Base-by-base conservation (phyloP, 2,797 vertebrate species). In the Strix occidentalis region DNA sequence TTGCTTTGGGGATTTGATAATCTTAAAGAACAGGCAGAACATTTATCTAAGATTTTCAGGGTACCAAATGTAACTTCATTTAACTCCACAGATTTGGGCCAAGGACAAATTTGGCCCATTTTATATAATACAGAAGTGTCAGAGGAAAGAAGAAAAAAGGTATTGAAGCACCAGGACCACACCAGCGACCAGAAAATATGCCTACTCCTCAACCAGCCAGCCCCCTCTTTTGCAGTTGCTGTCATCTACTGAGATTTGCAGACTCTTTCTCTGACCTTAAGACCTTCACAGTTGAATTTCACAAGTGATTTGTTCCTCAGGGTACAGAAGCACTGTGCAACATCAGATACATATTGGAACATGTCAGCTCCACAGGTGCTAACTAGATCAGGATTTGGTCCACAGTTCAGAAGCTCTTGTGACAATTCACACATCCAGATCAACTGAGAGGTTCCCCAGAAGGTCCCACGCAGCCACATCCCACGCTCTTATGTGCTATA, bases 381-480 rank as follows among this genome's bases (percentile, higher is more conserved):
- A 92, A 89, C 82, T 81, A 88, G 57, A 61, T 69, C 82, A 80
- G 84, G 53, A 89, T 89, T 87, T 85, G 58, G 82, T 78, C 93
- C 60, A 28, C 72, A 88, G 61, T 86, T 89, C 92, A 89, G 78
- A 56, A 69, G 65, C 81, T 89, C 68, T 45, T 69, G 45, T 72
- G 87, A 83, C 89, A 97, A 93, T 72, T 96, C 84, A 85, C 94
- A 94, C 82, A 91, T 80, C 57, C 60, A 78, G 84, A 90, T 87
- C 75, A 96, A 95, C 78, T 3, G 11, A 75, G 89, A 85, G 39
- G 57, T 31, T 61, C 87, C 78, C 61, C 76, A 86, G 87, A 87
- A 90, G 69, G 68, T 65, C 71, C 84, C 78, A 81, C 1, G 1
- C 31, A 92, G 76, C 26, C 69, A 85, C n/a, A 61, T 19, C n/a